Evolutionary conservation across 2,888 invertebrate species (phyloP), one percentile per base, ranked within the genome.

Genomic region (Agonum fuliginosum): DNA sequence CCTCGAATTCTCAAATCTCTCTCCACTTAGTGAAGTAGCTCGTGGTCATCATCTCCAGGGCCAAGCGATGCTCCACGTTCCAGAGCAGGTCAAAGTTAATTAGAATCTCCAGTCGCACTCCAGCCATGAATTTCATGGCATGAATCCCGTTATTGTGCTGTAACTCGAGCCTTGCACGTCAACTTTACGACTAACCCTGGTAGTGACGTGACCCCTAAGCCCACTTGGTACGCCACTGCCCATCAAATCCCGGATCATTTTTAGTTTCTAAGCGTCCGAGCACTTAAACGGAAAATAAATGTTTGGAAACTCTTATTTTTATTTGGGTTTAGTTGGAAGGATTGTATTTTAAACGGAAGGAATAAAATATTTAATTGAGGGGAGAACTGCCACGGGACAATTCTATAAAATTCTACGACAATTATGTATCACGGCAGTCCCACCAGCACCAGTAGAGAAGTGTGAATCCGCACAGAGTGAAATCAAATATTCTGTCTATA

Each of bases 101-200:
- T 62, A 62, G 30, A 62, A 30, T 62, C 30, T 17, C 24, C 54
- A n/a, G 14, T 17, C 30, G 3, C 30, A 30, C 6, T 30, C 12
- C 58, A 62, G 4, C 24, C 58, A 30, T 30, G 30, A n/a, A n/a
- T n/a, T n/a, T n/a, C n/a, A 30, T 30, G 30, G 3, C 30, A 8
- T 62, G 58, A 62, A 62, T 62, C 17, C 12, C 8, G 58, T 62
- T 62, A 62, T 62, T 62, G 58, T 62, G 58, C 30, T 27, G 58
- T 62, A 62, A 62, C 58, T 62, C 30, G 27, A 27, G 19, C 17
- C 58, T 30, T 4, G 19, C 27, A 17, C 46, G 46, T 46, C 58
- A 34, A 30, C 58, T 62, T 62, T 62, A 62, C 58, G 58, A 62
- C 34, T 62, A 30, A 62, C 58, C 46, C 46, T 17, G 14, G 17